A percentile compares a stretch with the other conserved stretches of the same genome.
phyloP scores from a whole-genome alignment of 2,797 vertebrate species.

The Sparidentex hasta region DNA sequence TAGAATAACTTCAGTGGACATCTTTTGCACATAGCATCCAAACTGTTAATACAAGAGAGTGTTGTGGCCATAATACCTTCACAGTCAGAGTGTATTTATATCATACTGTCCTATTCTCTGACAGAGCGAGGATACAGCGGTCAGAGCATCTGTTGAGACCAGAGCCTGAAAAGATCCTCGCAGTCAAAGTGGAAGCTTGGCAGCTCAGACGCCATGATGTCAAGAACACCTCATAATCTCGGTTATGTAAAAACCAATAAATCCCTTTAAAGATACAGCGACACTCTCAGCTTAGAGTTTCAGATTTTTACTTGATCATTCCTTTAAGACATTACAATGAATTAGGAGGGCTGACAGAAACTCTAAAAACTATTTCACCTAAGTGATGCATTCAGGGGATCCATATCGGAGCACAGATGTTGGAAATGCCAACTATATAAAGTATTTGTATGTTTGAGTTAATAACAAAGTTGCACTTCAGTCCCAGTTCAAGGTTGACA shows the following conservation, averaged over 20 bases:
- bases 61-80: neutral
- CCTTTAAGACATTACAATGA: neutral
- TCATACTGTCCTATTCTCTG: neutral
- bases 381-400: neutral
- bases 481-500: neutral
- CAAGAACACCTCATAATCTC: slow-evolving; percentile 7
- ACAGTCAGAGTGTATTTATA: neutral
- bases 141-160: neutral
- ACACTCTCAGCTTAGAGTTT: no score
- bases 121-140: neutral
- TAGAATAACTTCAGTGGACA: no score
- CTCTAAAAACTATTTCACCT: neutral
- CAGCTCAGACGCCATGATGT: neutral
- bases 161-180: slow-evolving; percentile 30
- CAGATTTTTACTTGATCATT: neutral
- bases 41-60: neutral
- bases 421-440: neutral
- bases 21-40: no score
- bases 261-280: neutral
- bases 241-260: neutral
- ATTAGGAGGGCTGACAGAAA: neutral
- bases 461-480: neutral
- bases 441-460: neutral
- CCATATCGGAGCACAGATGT: neutral
- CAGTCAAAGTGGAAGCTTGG: slow-evolving; percentile 8